Evolutionary conservation across 2,888 invertebrate genomes (phyloP), one percentile per base, ranked within the genome.

Genomic region (Apotomis turbidana): DNA sequence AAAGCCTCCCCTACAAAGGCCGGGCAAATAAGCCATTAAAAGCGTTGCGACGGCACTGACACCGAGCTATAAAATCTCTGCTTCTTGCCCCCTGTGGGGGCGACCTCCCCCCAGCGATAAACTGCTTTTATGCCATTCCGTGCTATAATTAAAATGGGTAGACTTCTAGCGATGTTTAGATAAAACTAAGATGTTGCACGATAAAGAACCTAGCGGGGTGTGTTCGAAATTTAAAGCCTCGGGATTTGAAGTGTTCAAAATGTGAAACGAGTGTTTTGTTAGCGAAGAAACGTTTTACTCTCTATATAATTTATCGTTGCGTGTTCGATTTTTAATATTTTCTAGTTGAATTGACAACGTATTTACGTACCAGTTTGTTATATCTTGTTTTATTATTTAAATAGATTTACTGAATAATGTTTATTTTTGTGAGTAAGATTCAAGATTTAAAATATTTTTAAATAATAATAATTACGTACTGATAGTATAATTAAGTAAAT

Each of bases 11-110:
- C 76, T 75, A 84, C 88, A 88, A 89, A 88, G 90, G 91, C 90
- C 86, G 85, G 87, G 89, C 89, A 93, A 93, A 92, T 93, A 93
- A 93, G 92, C 93, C 90, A 93, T 93, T 92, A 93, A 91, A 91
- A 91, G 90, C 91, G 88, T 87, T 86, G 89, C 89, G 88, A 89
- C 89, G 90, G 87, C 86, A 84, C 85, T 87, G 84, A 85, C 67
- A 57, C 67, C 61, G 54, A 15, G 89, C 93, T 92, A 92, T 93
- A 93, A 93, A 93, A 93, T 93, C 93, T 93, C 86, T 90, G 93
- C 92, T 91, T 91, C 93, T 93, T 93, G 87, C 87, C 87, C 88
- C 91, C 87, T 78, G 77, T 78, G 78, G 78, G 78, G 76, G 75
- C 74, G 76, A 68, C 76, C 71, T 57, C 75, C 75, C 75, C 71